phyloP scores from a whole-genome alignment of 2,113 vertebrate genomes.

The Sakesphorus luctuosus region DNA sequence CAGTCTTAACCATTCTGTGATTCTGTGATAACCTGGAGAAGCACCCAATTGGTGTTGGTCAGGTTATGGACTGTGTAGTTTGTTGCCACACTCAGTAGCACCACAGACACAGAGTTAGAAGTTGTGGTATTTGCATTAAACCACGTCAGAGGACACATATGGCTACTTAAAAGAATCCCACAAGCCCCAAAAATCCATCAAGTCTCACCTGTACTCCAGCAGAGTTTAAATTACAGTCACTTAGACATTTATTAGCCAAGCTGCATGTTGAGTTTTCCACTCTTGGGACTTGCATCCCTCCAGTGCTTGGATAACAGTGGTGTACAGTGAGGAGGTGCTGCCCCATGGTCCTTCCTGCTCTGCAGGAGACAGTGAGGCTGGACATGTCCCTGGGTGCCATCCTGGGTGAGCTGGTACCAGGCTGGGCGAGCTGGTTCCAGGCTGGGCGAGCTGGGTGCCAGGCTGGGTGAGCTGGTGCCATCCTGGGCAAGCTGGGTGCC shows the following conservation, averaged over 20 bases:
- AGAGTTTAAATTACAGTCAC: not conserved
- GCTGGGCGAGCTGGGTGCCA: not conserved
- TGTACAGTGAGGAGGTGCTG: rapidly evolving
- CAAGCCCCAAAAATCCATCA: not conserved
- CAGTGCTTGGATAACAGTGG: not conserved
- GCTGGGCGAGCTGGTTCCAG: not conserved
- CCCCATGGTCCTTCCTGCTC: rapidly evolving
- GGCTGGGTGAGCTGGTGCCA: not conserved
- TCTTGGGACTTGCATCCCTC: rapidly evolving
- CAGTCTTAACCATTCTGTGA: not conserved
- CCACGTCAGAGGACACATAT: not conserved
- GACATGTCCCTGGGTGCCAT: not conserved
- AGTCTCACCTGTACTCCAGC: not conserved
- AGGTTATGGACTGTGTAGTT: not conserved
- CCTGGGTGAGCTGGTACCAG: not conserved
- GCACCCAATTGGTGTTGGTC: rapidly evolving
- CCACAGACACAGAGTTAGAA: not conserved
- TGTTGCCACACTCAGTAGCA: not conserved
- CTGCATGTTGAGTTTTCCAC: not conserved
- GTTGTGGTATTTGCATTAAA: not conserved
- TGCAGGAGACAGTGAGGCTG: not conserved
- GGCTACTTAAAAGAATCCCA: not conserved
- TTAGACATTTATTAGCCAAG: not conserved
- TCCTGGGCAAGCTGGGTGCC: not conserved
- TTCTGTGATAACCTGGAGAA: not conserved